A percentile compares a stretch with the other conserved stretches of the same genome.
Evolutionary conservation across 2,113 vertebrate species (phyloP).

Genomic region (Hydrolagus affinis): DNA sequence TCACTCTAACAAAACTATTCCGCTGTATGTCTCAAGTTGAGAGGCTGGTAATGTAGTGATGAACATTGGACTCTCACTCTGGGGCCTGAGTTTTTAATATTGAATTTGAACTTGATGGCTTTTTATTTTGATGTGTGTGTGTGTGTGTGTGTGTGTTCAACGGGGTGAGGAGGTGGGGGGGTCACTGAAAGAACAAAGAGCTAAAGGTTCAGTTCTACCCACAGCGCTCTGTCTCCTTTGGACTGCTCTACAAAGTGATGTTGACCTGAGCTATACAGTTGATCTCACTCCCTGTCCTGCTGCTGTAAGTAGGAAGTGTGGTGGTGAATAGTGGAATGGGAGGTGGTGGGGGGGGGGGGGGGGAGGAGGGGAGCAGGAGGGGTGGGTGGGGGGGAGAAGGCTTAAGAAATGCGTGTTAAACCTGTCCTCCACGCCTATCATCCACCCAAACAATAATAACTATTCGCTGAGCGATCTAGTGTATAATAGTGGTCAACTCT

Average conservation of each 20-base stretch:
- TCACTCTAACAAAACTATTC: not conserved
- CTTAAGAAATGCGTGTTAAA: not conserved
- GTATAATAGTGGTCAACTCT: not conserved
- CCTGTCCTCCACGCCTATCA: not conserved
- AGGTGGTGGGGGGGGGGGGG: not conserved
- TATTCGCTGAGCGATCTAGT: not conserved
- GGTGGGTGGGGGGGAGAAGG: not conserved
- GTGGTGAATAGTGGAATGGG: not conserved
- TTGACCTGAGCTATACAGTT: too few relatives aligned
- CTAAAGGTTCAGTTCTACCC: too few relatives aligned
- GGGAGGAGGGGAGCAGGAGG: not conserved
- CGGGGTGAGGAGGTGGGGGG: not conserved
- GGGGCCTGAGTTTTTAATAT: not conserved
- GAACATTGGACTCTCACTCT: not conserved
- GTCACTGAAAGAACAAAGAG: accelerated
- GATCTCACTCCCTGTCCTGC: too few relatives aligned
- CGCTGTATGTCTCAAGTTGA: not conserved
- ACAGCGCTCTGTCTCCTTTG: too few relatives aligned
- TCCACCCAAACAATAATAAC: not conserved
- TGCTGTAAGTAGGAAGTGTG: too few relatives aligned
- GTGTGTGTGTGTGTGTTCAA: too few relatives aligned
- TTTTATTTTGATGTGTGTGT: too few relatives aligned
- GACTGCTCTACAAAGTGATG: too few relatives aligned
- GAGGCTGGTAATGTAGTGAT: not conserved
- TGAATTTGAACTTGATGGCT: not conserved